Percentiles rank a stretch among this genome's conserved stretches.
These are phyloP conservation scores for Drosophila athabasca DNA, from an alignment of 1,140 invertebrate species.

Conservation along the genomic window DNA sequence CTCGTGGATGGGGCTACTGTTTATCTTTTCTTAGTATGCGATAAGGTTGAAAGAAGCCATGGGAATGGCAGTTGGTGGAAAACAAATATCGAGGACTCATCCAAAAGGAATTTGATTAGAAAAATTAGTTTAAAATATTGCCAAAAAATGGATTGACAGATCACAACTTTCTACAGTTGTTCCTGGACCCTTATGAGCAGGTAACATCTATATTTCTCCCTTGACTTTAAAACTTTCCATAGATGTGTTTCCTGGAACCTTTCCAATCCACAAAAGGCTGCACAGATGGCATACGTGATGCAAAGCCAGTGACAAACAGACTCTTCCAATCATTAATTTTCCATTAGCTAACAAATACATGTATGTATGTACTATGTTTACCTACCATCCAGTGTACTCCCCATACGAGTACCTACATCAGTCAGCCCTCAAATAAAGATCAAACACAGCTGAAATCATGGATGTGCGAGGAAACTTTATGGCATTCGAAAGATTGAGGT, in stretches of 20 bases:
- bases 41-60: not conserved
- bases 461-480: constrained; percentile 38
- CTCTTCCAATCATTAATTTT: constrained; percentile 24
- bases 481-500: constrained; percentile 22
- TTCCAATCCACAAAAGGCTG: constrained; percentile 2
- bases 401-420: too few species aligned
- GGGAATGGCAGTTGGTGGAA: too few species aligned
- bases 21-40: not conserved
- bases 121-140: too few species aligned
- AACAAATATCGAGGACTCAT: too few species aligned
- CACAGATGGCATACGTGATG: constrained; percentile 27
- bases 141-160: too few species aligned
- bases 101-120: too few species aligned
- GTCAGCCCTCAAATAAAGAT: too few species aligned
- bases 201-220: too few species aligned
- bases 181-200: too few species aligned
- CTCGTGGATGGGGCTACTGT: not conserved
- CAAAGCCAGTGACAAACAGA: constrained; percentile 13
- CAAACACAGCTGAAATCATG: constrained; percentile 5
- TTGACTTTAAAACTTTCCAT: not conserved
- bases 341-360: constrained; percentile 46
- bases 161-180: too few species aligned
- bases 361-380: not conserved
- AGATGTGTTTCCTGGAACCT: constrained; percentile 10
- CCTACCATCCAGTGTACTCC: too few species aligned